Conservation (phyloP, 2,797 vertebrate genomes). For the Poecilia picta region DNA sequence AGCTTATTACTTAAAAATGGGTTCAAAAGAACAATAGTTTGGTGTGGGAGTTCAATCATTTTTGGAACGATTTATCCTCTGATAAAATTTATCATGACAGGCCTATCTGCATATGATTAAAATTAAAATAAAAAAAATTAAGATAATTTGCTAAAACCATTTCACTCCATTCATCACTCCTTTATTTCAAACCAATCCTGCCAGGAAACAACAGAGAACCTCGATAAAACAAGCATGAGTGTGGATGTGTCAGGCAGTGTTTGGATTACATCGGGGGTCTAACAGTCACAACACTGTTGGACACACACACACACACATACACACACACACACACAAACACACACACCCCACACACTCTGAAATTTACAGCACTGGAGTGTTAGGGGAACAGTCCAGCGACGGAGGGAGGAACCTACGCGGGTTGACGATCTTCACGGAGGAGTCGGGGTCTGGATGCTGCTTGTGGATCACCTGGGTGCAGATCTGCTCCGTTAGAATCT, state of each 20-base stretch:
- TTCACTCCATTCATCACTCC: constrained; percentile 11
- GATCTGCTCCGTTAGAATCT: constrained; percentile 98
- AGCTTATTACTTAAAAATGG: too few relatives aligned
- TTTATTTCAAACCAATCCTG: constrained; percentile 34
- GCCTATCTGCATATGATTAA: not conserved
- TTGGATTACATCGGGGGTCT: constrained; percentile 45
- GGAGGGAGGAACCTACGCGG: constrained; percentile 88
- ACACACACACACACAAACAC: not conserved
- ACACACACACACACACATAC: constrained; percentile 12
- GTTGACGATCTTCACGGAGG: constrained; percentile 96
- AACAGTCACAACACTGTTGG: constrained; percentile 32
- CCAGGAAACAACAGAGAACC: constrained; percentile 27
- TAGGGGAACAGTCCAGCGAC: constrained; percentile 43
- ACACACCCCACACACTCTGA: constrained; percentile 15
- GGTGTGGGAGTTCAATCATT: too few relatives aligned
- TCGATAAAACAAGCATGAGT: constrained; percentile 42
- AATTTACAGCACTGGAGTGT: constrained; percentile 71
- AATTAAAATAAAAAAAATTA: not conserved
- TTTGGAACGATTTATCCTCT: too few relatives aligned
- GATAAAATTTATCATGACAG: too few relatives aligned
- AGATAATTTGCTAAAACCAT: not conserved
- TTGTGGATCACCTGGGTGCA: constrained; percentile 98
- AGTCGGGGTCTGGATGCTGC: constrained; percentile 98
- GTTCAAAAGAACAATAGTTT: too few relatives aligned
- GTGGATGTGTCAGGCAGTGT: constrained; percentile 37